phyloP scores from a whole-genome alignment of 2,113 vertebrate species.

The Lagopus leucura region DNA sequence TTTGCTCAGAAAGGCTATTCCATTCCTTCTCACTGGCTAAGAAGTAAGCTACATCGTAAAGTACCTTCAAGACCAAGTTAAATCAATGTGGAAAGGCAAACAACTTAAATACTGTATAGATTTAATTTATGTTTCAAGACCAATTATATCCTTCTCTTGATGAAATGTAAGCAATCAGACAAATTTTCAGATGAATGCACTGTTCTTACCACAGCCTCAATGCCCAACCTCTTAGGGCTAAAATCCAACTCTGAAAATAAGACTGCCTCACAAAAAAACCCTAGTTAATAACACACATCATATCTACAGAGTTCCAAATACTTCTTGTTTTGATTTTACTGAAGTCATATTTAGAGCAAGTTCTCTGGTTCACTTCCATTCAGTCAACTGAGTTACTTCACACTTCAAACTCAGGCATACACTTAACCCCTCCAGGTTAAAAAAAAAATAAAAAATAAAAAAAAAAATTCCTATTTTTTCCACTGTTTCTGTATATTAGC shows the following conservation, averaged over 20 bases:
- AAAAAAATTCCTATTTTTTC: neutral
- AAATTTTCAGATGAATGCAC: neutral
- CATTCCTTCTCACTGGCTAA: neutral
- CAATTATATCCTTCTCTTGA: neutral
- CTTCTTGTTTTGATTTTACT: neutral
- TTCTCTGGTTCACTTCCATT: neutral
- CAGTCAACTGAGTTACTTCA: neutral
- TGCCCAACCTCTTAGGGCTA: neutral
- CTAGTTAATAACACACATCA: neutral
- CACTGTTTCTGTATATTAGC: neutral
- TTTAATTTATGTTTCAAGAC: constrained; percentile 30
- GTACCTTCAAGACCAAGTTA: neutral
- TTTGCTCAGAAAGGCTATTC: neutral
- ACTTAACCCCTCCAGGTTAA: neutral
- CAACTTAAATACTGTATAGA: neutral
- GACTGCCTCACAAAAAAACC: neutral
- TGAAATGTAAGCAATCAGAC: constrained; percentile 25
- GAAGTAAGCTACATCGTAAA: constrained; percentile 4
- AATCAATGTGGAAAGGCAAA: constrained; percentile 13
- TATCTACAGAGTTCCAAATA: neutral
- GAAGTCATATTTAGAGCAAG: neutral
- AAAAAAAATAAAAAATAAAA: too few species aligned
- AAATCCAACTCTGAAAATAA: neutral
- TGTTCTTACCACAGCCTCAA: neutral
- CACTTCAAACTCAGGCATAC: neutral